Conservation (phyloP, 2,797 vertebrate genomes). For the Acanthiza pusilla region DNA sequence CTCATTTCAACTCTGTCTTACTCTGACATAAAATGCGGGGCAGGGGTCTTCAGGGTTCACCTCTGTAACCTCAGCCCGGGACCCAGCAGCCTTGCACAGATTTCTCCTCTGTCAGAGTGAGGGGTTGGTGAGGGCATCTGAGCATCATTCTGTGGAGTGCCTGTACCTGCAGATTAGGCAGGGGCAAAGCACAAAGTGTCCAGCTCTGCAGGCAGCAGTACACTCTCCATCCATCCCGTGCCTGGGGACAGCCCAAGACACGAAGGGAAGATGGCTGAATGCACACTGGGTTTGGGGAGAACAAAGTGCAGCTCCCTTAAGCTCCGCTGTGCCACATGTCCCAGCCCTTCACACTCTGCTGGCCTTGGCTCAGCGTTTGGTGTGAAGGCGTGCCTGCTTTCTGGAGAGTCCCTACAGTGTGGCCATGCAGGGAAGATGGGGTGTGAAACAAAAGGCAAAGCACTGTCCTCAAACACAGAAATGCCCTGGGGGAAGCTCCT, state of each 20-base stretch:
- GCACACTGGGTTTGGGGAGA: not conserved
- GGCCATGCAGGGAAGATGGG: not conserved
- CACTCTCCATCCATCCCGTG: no score
- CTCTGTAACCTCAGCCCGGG: fast-evolving
- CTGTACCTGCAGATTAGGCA: not conserved
- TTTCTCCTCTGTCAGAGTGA: not conserved
- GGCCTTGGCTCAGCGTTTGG: not conserved
- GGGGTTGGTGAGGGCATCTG: not conserved
- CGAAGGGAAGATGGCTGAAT: not conserved
- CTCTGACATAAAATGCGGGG: not conserved
- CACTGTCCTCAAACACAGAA: not conserved
- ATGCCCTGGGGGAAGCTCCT: fast-evolving
- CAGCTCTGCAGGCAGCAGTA: not conserved
- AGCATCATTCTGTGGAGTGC: not conserved
- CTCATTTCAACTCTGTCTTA: not conserved
- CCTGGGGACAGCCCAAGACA: not conserved
- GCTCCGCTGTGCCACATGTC: not conserved
- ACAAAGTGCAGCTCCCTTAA: not conserved
- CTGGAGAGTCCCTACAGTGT: not conserved
- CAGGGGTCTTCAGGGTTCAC: not conserved
- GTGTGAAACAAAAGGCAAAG: not conserved
- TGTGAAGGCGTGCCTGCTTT: not conserved
- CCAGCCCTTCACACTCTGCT: not conserved
- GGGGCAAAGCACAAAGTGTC: not conserved
- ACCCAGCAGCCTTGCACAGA: not conserved